Evolutionary conservation across 2,113 vertebrate species (phyloP).

Genomic region (Mesembrinibis cayennensis): DNA sequence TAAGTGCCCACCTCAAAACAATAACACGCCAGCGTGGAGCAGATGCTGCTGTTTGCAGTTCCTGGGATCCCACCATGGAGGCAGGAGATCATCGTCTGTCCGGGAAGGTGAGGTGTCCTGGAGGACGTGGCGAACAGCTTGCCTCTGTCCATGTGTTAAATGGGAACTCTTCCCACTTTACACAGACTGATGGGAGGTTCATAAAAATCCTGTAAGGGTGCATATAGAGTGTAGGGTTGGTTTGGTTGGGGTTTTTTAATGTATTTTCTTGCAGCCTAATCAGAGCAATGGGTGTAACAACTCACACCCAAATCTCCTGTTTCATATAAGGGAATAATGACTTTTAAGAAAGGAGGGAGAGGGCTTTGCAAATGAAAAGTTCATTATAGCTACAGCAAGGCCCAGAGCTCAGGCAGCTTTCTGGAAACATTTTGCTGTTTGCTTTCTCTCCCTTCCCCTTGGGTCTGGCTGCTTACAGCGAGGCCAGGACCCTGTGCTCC

Average conservation of each 20-base stretch:
- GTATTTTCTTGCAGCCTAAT: neutral
- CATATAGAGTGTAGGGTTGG: neutral
- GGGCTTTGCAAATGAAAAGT: neutral
- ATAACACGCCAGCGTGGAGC: rapidly evolving
- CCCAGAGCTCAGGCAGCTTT: neutral
- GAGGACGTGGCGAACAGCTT: rapidly evolving
- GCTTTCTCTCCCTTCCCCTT: neutral
- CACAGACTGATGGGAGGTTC: neutral
- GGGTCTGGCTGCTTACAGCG: neutral
- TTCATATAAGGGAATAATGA: neutral
- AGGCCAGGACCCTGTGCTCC: neutral
- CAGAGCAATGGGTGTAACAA: neutral
- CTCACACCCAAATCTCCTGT: neutral
- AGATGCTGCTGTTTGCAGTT: neutral
- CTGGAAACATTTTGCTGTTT: slow-evolving; percentile 33
- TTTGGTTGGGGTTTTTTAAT: neutral
- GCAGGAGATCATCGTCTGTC: neutral
- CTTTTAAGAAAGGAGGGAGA: neutral
- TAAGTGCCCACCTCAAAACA: neutral
- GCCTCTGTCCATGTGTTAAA: rapidly evolving
- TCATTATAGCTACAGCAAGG: neutral
- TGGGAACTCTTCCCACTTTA: neutral
- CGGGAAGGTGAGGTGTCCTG: neutral
- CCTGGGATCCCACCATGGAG: neutral
- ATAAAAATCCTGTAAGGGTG: neutral